Percentiles rank a stretch among this genome's conserved stretches.
Conservation (phyloP, 2,888 invertebrate species). For the Alentia gelatinosa region DNA sequence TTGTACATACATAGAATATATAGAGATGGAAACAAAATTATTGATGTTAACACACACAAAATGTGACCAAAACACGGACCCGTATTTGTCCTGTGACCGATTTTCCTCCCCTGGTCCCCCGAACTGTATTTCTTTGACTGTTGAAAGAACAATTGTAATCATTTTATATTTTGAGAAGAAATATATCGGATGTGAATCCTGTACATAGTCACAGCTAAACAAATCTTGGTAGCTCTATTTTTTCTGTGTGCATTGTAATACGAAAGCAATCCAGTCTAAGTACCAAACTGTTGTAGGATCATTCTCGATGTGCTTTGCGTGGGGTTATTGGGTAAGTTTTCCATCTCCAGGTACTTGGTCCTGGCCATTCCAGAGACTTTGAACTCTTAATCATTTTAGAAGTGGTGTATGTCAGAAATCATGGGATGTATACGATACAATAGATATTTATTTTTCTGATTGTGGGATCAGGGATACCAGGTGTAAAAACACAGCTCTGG, state of each 20-base stretch:
- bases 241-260: neutral
- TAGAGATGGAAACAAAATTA: too few relatives aligned
- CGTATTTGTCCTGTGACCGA: too few relatives aligned
- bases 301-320: neutral
- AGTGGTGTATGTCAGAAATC: neutral
- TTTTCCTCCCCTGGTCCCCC: too few relatives aligned
- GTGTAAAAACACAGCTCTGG: too few relatives aligned
- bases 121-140: neutral
- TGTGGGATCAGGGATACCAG: too few relatives aligned
- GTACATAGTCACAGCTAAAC: neutral
- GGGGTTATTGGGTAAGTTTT: neutral
- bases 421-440: neutral
- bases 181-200: neutral
- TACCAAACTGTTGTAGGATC: neutral
- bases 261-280: neutral
- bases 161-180: neutral
- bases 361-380: too few relatives aligned
- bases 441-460: neutral
- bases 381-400: too few relatives aligned
- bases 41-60: too few relatives aligned
- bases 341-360: neutral
- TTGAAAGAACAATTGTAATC: neutral
- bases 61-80: too few relatives aligned
- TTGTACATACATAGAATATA: neutral
- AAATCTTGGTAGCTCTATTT: neutral